phyloP scores from a whole-genome alignment of 2,113 vertebrate genomes.

The Ovis aries region DNA sequence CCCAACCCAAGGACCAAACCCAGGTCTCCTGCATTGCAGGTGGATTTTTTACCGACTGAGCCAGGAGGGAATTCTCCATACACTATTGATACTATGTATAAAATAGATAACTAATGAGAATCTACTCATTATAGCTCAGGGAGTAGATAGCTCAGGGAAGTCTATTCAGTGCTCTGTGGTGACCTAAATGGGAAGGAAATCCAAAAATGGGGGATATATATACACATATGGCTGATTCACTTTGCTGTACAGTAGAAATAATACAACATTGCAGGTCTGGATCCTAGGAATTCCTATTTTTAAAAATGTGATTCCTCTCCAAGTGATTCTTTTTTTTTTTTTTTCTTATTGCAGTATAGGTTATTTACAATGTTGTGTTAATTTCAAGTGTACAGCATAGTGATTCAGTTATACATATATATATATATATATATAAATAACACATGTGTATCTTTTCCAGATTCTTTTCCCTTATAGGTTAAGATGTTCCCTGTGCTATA shows the following conservation, averaged over 20 bases:
- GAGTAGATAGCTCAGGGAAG: background rate
- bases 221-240: background rate
- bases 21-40: background rate
- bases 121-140: background rate
- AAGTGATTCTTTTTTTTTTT: background rate
- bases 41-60: background rate
- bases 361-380: background rate
- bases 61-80: background rate
- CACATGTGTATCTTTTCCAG: background rate
- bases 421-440: background rate
- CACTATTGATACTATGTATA: background rate
- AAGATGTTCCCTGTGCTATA: background rate
- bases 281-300: background rate
- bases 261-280: background rate
- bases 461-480: background rate
- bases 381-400: background rate
- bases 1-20: rapidly evolving
- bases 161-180: background rate
- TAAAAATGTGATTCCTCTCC: background rate
- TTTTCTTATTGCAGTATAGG: background rate
- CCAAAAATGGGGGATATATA: background rate
- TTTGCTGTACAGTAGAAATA: background rate
- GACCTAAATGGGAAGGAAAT: background rate
- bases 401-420: background rate
- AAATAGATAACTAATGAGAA: background rate